Evolutionary conservation across 2,113 vertebrate species (phyloP), one percentile per base, ranked within the genome.

Genomic region (Microcebus tavaratra): DNA sequence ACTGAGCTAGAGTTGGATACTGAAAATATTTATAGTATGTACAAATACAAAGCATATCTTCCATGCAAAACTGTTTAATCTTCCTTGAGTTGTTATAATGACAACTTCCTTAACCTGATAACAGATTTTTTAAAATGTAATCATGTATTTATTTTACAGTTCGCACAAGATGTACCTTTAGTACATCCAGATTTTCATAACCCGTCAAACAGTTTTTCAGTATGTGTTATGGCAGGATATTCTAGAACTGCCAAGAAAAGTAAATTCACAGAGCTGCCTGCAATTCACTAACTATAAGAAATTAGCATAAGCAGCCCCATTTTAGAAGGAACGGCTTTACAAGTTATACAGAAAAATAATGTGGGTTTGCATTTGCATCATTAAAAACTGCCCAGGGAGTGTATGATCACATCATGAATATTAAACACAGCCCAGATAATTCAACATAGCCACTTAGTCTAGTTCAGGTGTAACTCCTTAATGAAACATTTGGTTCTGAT

Each of bases 161-260:
- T 97, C 93, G 95, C 75, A 97, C 97, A 98, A 97, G 95, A 96
- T 98, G 96, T 97, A 98, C 96, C 98, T 97, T 97, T 91, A 83
- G 97, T 96, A 72, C 95, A 95, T 97, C 97, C 98, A 97, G 98
- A 98, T 97, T 97, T 97, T 98, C 96, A 91, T 76, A 97, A 93
- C 90, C 97, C 97, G 36, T 98, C 97, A 98, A 97, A 96, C 97
- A 78, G 96, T 97, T 97, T 84, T 94, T 96, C 96, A 95, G 98
- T 97, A 88, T 96, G 97, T 96, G 96, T 93, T 96, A 89, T 97
- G 97, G 97, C 97, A 97, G 93, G 96, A 97, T 95, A 81, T 97
- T 97, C 97, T 96, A 92, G 97, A 97, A 90, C 98, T 98, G 98
- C 98, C 97, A 98, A 98, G 97, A 97, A 91, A 97, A 98, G 98